phyloP scores from a whole-genome alignment of 2,888 invertebrate species.

The Electrophaes corylata region DNA sequence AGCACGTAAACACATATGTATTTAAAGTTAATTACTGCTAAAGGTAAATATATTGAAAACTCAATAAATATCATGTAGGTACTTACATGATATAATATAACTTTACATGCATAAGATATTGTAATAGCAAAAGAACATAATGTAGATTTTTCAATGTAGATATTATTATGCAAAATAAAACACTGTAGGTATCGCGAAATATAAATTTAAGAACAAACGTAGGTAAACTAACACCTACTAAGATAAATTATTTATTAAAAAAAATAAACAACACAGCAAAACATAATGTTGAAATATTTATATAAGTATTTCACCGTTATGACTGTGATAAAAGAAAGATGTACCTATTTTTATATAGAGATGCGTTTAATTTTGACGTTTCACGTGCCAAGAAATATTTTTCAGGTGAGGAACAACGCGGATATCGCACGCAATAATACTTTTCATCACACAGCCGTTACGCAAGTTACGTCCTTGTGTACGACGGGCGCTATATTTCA shows the following conservation, averaged over 20 bases:
- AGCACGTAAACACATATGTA: too few species aligned
- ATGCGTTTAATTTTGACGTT: not conserved
- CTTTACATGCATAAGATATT: too few species aligned
- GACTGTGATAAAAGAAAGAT: not conserved
- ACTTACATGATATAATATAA: too few species aligned
- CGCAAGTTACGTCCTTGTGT: conserved; percentile 63
- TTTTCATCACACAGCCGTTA: conserved; percentile 37
- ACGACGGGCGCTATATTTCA: conserved; percentile 72
- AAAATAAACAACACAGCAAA: not conserved
- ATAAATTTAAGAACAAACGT: too few species aligned
- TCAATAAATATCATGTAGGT: too few species aligned
- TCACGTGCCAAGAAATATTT: not conserved
- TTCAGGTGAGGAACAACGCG: not conserved
- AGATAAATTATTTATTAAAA: not conserved
- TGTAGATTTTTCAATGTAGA: too few species aligned
- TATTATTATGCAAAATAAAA: too few species aligned
- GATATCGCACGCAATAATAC: conserved; percentile 27
- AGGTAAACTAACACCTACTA: too few species aligned
- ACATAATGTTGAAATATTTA: not conserved
- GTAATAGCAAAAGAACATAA: too few species aligned
- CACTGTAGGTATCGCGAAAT: too few species aligned
- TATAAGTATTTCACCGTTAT: not conserved
- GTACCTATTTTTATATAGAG: not conserved
- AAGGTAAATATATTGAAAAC: too few species aligned
- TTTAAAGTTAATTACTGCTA: too few species aligned